These are phyloP conservation scores for Nixonia krombeini DNA, from an alignment of 1,140 invertebrate genomes.

Conservation along the genomic window DNA sequence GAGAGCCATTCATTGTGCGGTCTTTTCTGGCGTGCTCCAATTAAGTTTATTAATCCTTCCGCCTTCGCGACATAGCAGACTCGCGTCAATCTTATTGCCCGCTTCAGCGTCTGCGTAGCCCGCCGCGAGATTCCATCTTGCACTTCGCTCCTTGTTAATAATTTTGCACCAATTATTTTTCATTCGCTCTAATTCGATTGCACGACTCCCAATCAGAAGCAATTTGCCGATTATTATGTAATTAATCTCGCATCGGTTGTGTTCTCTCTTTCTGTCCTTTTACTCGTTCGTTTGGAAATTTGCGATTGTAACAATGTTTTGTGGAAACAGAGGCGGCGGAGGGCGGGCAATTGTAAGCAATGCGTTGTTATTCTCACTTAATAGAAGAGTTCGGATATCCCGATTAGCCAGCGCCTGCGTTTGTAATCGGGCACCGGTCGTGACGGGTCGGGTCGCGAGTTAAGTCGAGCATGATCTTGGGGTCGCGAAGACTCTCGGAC, in stretches of 20 bases:
- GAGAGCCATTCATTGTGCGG: conserved; percentile 52
- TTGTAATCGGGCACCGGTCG: conserved; percentile 12
- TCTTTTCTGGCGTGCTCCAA: conserved; percentile 58
- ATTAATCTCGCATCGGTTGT: no score
- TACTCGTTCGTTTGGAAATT: no score
- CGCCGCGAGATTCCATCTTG: conserved; percentile 11
- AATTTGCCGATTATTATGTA: no score
- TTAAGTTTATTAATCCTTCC: conserved; percentile 64
- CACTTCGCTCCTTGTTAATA: not conserved
- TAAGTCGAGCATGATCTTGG: conserved; percentile 20
- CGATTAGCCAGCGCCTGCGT: not conserved
- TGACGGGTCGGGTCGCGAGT: conserved; percentile 18
- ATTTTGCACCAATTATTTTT: not conserved
- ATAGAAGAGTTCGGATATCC: not conserved
- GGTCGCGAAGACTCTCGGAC: conserved; percentile 2
- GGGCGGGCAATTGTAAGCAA: no score
- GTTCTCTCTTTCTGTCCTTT: no score
- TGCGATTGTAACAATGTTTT: no score
- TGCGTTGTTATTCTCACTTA: no score
- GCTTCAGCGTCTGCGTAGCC: conserved; percentile 34
- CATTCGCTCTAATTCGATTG: no score
- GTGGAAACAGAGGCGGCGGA: no score
- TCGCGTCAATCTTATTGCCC: conserved; percentile 58
- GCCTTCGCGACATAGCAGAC: conserved; percentile 54
- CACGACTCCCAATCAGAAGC: no score